Base-by-base conservation (phyloP, 2,113 vertebrate genomes). In the Halcyon senegalensis region DNA sequence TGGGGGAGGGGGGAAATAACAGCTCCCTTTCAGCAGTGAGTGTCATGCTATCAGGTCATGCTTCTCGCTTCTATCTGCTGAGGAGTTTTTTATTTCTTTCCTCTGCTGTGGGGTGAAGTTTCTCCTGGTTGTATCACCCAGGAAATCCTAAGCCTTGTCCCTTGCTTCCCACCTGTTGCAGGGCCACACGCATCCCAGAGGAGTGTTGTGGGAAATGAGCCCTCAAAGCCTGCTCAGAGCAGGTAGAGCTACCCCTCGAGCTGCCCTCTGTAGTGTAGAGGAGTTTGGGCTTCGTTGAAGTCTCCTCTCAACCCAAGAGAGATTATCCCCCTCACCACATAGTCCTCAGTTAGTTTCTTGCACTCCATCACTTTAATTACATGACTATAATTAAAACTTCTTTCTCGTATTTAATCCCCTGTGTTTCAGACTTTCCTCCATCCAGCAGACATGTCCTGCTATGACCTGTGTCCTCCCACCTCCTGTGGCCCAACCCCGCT, bases 131-230 rank as follows among this genome's bases (percentile, higher is more conserved):
- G 0, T 58, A 46, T 23, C 28, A 16, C 13, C 3, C 28, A 21
- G 72, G 27, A 72, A 16, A 16, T 19, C 16, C 5, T 14, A 50
- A 77, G 8, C 4, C 66, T 41, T 18, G 14, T 79, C 20, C 25
- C 35, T 70, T 4, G 0, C 8, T 56, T 62, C 70, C 18, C 3
- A 1, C 13, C 4, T 19, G 0, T 8, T 53, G 23, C 46, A 63
- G 51, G n/a, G 51, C 23, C 53, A 4, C 0, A 4, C 0, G 1
- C 4, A 17, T 17, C 28, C 69, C 67, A 35, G 28, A 43, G 48
- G 20, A 60, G 15, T 1, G 10, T 7, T 67, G 80, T 67, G 41
- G 35, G 70, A 35, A 48, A 48, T 7, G 46, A 85, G 33, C 16
- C 23, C 7, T 5, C 23, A 15, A 18, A 87, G 46, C 3, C 19